These are phyloP conservation scores for Pristis pectinata DNA, from an alignment of 2,797 vertebrate genomes.

Conservation along the genomic window DNA sequence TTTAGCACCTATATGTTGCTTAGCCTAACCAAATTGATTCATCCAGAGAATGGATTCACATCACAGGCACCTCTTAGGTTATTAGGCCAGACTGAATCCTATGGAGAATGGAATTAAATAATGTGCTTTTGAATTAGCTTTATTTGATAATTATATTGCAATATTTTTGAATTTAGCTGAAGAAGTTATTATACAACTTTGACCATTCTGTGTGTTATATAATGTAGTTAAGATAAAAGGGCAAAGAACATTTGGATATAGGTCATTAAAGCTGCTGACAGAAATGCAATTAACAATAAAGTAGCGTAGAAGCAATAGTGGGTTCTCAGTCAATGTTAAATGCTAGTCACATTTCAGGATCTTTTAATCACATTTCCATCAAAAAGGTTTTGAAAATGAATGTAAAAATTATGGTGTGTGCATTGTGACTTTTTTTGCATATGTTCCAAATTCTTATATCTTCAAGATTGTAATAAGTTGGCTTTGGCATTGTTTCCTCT, in stretches of 20 bases:
- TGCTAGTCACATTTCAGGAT: background rate
- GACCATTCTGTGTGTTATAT: background rate
- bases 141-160: background rate
- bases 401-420: background rate
- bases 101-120: background rate
- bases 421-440: background rate
- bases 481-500: background rate
- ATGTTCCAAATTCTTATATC: background rate
- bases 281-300: background rate
- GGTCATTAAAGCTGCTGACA: background rate
- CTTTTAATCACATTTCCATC: background rate
- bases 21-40: background rate
- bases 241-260: background rate
- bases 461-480: background rate
- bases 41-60: background rate
- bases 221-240: background rate
- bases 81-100: background rate
- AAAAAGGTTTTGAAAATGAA: background rate
- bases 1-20: background rate
- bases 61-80: background rate
- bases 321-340: background rate
- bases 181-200: background rate
- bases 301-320: background rate
- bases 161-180: background rate
- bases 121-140: background rate